Percentiles rank a stretch among this genome's conserved stretches.
Conservation (phyloP, 1,140 invertebrate species). For the Capitella teleta region DNA sequence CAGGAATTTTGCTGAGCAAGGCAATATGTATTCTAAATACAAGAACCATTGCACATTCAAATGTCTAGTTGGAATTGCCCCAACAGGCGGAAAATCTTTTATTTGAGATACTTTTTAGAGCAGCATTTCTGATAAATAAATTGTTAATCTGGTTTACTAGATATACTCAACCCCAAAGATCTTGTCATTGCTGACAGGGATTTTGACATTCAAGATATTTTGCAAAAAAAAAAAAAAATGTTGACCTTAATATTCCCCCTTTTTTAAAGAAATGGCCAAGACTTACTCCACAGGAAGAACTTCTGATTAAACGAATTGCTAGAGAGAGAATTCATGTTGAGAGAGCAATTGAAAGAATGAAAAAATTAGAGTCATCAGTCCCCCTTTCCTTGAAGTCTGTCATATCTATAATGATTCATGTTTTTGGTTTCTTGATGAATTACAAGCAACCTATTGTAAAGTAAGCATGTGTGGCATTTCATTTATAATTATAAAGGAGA, state of each 20-base stretch:
- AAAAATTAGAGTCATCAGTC: slow-evolving; percentile 3
- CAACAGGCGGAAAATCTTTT: slow-evolving; percentile 6
- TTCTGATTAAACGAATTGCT: slow-evolving; percentile 8
- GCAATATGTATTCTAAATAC: slow-evolving; percentile 9
- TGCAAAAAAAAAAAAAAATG: slow-evolving; percentile 8
- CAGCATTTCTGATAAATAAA: slow-evolving; percentile 1
- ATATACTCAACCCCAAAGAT: slow-evolving; percentile 11
- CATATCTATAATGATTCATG: slow-evolving; percentile 2
- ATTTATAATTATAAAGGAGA: too few relatives aligned
- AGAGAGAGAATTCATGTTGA: slow-evolving; percentile 11
- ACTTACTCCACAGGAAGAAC: slow-evolving; percentile 12
- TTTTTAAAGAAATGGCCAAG: slow-evolving; percentile 12
- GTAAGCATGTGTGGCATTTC: too few relatives aligned
- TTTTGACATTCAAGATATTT: slow-evolving; percentile 16
- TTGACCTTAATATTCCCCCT: slow-evolving; percentile 17
- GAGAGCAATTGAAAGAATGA: slow-evolving; percentile 9
- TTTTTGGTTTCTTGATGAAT: slow-evolving; percentile 9
- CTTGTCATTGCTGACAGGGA: slow-evolving; percentile 15
- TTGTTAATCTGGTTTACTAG: slow-evolving; percentile 13
- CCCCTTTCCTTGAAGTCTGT: slow-evolving; percentile 3
- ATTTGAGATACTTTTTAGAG: slow-evolving; percentile 8
- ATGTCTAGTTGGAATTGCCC: slow-evolving; percentile 8
- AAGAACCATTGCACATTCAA: slow-evolving; percentile 10
- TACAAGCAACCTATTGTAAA: slow-evolving; percentile 2
- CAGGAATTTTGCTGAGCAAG: slow-evolving; percentile 5